Percentiles rank a stretch among this genome's conserved stretches.
These are phyloP conservation scores for Gyps fulvus DNA, from an alignment of 2,113 vertebrate genomes.

Conservation along the genomic window DNA sequence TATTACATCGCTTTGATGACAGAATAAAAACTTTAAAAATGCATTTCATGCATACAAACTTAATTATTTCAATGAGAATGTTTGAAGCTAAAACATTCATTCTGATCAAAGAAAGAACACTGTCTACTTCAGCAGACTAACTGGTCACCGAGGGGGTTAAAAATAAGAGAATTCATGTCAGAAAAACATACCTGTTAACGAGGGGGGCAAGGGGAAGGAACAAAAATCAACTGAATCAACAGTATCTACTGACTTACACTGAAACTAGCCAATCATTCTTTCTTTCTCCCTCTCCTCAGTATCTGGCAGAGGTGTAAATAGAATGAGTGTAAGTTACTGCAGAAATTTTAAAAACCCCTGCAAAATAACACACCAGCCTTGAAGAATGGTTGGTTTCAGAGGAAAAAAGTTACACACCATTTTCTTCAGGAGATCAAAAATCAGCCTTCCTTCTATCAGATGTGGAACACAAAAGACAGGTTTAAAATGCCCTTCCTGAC, in stretches of 20 bases:
- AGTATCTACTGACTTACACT: not conserved
- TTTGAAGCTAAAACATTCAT: not conserved
- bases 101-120: not conserved
- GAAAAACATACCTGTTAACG: not conserved
- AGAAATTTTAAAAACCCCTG: not conserved
- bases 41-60: not conserved
- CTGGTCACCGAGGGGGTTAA: not conserved
- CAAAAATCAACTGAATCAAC: not conserved
- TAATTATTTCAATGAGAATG: not conserved
- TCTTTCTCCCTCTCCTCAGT: not conserved
- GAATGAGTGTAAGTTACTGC: not conserved
- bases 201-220: not conserved
- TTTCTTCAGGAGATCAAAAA: not conserved
- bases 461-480: not conserved
- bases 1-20: fast-evolving
- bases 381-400: not conserved
- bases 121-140: not conserved
- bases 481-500: not conserved
- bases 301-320: not conserved
- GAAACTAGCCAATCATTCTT: not conserved
- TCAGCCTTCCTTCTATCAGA: not conserved
- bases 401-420: not conserved
- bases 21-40: not conserved
- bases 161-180: not conserved
- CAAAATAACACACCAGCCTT: not conserved